These are phyloP conservation scores for Serilophus lunatus DNA, from an alignment of 2,113 vertebrate genomes.

Conservation along the genomic window DNA sequence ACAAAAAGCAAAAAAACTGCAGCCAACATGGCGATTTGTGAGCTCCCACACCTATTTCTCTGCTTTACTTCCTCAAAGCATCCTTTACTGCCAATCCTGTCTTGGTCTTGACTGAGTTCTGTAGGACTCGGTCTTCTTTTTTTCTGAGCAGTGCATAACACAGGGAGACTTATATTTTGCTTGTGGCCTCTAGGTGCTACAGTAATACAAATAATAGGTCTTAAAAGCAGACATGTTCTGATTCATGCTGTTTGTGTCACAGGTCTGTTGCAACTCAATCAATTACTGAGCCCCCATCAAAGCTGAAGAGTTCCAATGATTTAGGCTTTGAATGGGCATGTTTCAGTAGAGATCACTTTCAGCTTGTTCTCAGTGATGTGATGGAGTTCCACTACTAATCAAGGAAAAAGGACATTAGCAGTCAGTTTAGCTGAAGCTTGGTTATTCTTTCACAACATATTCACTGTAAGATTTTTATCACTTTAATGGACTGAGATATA, in stretches of 20 bases:
- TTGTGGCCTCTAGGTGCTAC: conserved; percentile 44
- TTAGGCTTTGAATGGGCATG: neutral
- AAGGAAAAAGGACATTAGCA: conserved; percentile 34
- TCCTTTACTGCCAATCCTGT: neutral
- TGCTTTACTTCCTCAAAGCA: neutral
- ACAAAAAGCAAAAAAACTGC: neutral
- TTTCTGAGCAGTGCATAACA: neutral
- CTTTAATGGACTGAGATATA: neutral
- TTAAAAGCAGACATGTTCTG: neutral
- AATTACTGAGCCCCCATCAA: neutral
- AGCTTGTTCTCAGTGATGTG: conserved; percentile 54
- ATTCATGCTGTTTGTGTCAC: neutral
- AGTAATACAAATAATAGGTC: conserved; percentile 44
- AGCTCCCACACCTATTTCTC: neutral
- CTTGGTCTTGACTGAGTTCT: neutral
- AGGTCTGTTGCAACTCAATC: neutral
- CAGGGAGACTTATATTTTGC: neutral
- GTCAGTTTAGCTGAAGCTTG: neutral
- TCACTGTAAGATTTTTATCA: neutral
- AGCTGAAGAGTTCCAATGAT: neutral
- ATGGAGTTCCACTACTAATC: conserved; percentile 47
- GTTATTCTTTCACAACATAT: neutral
- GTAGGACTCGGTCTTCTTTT: neutral
- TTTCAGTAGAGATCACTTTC: conserved; percentile 36
- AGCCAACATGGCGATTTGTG: neutral